phyloP scores from a whole-genome alignment of 2,113 vertebrate genomes.

The Ia io region DNA sequence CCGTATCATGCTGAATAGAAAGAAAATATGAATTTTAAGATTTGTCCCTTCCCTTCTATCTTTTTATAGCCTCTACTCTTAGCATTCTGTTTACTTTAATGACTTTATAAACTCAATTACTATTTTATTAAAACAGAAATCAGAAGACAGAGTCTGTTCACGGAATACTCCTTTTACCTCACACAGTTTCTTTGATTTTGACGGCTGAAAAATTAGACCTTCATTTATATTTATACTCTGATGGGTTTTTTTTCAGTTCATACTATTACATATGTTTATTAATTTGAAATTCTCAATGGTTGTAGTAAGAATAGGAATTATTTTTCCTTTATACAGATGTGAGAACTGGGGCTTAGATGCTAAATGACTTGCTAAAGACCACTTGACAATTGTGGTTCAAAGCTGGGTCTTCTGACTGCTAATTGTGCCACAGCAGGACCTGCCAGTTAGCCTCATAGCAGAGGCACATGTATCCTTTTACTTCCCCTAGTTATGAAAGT shows the following conservation, averaged over 20 bases:
- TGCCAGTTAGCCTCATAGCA: neutral
- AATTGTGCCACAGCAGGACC: fast-evolving
- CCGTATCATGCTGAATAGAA: neutral
- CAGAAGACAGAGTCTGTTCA: neutral
- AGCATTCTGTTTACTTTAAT: neutral
- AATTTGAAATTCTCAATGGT: neutral
- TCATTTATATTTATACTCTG: neutral
- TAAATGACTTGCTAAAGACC: neutral
- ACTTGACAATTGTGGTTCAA: neutral
- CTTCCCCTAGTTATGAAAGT: neutral
- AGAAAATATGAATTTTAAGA: neutral
- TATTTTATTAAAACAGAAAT: neutral
- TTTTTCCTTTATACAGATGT: neutral
- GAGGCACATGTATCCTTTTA: neutral
- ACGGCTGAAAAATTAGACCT: neutral
- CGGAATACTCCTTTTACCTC: neutral
- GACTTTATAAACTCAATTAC: neutral
- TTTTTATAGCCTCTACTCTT: neutral
- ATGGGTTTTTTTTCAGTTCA: neutral
- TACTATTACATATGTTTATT: neutral
- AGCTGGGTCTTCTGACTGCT: neutral
- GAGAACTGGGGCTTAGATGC: neutral
- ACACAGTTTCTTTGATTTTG: neutral
- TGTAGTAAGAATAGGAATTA: neutral
- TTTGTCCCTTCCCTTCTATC: neutral